Evolutionary conservation across 2,797 vertebrate species (phyloP).

Genomic region (Chloroceryle amazona): DNA sequence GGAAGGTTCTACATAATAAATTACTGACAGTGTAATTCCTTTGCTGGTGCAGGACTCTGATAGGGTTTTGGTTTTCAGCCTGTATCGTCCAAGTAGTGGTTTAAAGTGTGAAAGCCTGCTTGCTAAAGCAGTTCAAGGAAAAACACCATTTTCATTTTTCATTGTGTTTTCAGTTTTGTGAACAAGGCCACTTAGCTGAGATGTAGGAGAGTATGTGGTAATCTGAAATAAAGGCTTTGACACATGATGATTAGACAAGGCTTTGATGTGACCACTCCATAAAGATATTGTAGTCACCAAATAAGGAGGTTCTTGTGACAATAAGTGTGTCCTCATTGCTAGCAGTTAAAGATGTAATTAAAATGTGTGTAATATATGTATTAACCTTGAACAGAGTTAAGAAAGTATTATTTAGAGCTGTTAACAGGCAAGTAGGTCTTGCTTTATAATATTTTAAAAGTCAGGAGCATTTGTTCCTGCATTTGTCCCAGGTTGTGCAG

Average conservation of each 20-base stretch:
- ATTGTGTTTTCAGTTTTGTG: not conserved
- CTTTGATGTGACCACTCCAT: not conserved
- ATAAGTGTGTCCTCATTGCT: not conserved
- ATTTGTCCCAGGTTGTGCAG: not conserved
- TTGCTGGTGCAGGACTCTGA: not conserved
- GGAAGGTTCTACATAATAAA: not conserved
- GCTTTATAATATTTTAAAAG: not conserved
- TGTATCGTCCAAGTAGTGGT: not conserved
- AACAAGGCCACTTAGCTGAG: not conserved
- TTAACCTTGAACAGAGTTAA: not conserved
- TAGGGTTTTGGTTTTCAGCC: not conserved
- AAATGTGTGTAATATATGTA: not conserved
- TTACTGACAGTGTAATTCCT: not conserved
- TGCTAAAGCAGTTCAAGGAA: not conserved
- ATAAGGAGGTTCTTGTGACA: not conserved
- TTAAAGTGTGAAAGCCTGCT: not conserved
- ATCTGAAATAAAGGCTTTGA: not conserved
- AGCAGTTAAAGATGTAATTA: not conserved
- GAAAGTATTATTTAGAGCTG: not conserved
- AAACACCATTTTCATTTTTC: not conserved
- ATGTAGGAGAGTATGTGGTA: not conserved
- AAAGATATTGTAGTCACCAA: not conserved
- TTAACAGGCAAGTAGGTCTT: not conserved
- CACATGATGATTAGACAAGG: rapidly evolving
- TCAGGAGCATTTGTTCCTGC: not conserved